A percentile compares a stretch with the other conserved stretches of the same genome.
Evolutionary conservation across 2,888 invertebrate genomes (phyloP).

Genomic region (Drosophila dives): DNA sequence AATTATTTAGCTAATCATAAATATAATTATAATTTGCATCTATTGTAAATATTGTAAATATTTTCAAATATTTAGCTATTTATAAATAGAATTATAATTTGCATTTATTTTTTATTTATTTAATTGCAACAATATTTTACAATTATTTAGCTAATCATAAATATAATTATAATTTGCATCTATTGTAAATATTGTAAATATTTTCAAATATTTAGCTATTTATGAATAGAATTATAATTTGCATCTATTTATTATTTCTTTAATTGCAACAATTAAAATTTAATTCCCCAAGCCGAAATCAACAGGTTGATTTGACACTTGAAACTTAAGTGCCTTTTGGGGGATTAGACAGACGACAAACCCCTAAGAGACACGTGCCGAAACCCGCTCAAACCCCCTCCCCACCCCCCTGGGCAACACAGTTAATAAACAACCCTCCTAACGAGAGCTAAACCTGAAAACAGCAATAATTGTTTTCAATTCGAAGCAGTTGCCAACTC

Average conservation of each 20-base stretch:
- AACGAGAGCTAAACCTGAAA: constrained; percentile 12
- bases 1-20: too few relatives aligned
- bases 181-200: not conserved
- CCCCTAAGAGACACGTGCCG: constrained; percentile 67
- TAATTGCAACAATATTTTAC: too few relatives aligned
- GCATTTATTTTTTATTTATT: too few relatives aligned
- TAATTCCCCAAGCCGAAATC: constrained; percentile 25
- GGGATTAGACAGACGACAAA: constrained; percentile 55
- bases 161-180: too few relatives aligned
- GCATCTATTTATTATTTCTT: not conserved
- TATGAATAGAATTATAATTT: not conserved
- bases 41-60: not conserved
- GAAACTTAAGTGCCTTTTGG: constrained; percentile 64
- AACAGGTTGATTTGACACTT: constrained; percentile 63
- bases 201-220: not conserved
- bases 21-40: too few relatives aligned
- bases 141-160: too few relatives aligned
- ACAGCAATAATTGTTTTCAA: constrained; percentile 75
- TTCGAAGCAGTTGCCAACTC: constrained; percentile 71
- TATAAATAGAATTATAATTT: too few relatives aligned
- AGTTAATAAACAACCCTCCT: constrained; percentile 33
- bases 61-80: not conserved
- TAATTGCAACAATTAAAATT: constrained; percentile 38
- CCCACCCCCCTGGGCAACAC: not conserved
- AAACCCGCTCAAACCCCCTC: constrained; percentile 22